Percentiles rank a stretch among this genome's conserved stretches.
These are phyloP conservation scores for Choreutis nemorana DNA, from an alignment of 2,888 invertebrate genomes.

Conservation along the genomic window DNA sequence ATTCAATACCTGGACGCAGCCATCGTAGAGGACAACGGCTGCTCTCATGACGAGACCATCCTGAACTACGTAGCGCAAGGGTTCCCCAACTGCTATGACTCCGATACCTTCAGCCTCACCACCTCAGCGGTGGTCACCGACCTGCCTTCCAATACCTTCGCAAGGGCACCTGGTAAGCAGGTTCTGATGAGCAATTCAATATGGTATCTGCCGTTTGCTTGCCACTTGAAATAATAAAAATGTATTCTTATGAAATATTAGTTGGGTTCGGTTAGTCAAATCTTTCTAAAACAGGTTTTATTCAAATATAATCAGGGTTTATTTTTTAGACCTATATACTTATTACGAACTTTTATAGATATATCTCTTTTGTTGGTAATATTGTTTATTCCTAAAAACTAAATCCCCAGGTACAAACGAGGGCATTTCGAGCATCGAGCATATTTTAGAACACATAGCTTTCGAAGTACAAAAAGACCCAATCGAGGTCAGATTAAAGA, in stretches of 20 bases:
- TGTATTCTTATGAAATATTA: slow-evolving; percentile 21
- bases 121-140: slow-evolving; percentile 66
- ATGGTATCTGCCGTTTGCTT: no score
- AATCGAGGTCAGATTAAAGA: slow-evolving; percentile 60
- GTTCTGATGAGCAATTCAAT: slow-evolving; percentile 15
- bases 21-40: slow-evolving; percentile 57
- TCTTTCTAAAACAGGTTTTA: neutral
- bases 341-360: neutral
- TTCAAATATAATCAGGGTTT: no score
- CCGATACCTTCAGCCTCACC: slow-evolving; percentile 55
- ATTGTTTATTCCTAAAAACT: no score
- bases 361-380: neutral
- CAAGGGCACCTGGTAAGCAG: slow-evolving; percentile 71
- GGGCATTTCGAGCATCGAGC: slow-evolving; percentile 67
- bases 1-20: slow-evolving; percentile 69
- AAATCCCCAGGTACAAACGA: slow-evolving; percentile 57
- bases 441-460: slow-evolving; percentile 75
- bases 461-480: slow-evolving; percentile 64
- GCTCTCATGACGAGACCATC: slow-evolving; percentile 54
- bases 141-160: slow-evolving; percentile 71
- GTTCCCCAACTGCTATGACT: slow-evolving; percentile 65
- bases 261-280: no score
- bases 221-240: slow-evolving; percentile 34
- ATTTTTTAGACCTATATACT: neutral
- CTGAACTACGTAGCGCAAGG: slow-evolving; percentile 28